Conservation (phyloP, 2,797 vertebrate genomes). For the Phaenicophaeus curvirostris region DNA sequence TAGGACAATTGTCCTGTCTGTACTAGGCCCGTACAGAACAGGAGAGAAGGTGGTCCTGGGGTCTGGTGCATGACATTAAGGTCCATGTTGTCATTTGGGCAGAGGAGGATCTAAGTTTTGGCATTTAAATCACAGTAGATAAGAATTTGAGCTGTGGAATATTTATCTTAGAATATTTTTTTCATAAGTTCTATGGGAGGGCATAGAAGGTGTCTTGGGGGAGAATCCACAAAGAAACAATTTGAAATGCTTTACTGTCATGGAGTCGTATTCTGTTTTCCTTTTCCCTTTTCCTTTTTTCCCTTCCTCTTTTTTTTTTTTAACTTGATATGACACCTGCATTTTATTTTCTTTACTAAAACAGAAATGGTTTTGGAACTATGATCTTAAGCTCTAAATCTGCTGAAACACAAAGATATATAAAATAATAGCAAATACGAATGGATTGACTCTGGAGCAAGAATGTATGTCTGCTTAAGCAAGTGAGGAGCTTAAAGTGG, state of each 20-base stretch:
- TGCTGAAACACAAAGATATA: background rate
- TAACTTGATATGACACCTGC: background rate
- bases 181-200: background rate
- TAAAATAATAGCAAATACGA: background rate
- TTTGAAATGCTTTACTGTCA: background rate
- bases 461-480: slow-evolving; percentile 1
- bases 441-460: background rate
- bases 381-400: background rate
- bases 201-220: background rate
- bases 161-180: background rate
- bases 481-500: background rate
- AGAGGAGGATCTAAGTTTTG: slow-evolving; percentile 29
- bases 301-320: background rate
- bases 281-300: background rate
- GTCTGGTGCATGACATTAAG: slow-evolving; percentile 17
- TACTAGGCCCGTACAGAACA: background rate
- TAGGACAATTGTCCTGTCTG: too few species aligned
- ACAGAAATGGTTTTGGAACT: background rate
- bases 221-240: background rate
- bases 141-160: background rate
- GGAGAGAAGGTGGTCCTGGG: slow-evolving; percentile 4
- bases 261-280: background rate
- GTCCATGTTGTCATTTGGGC: background rate
- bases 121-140: background rate
- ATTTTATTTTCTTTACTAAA: background rate